phyloP scores from a whole-genome alignment of 30 jellyfish, hydroid and myxozoan species.

The Aurelia coerulea region DNA sequence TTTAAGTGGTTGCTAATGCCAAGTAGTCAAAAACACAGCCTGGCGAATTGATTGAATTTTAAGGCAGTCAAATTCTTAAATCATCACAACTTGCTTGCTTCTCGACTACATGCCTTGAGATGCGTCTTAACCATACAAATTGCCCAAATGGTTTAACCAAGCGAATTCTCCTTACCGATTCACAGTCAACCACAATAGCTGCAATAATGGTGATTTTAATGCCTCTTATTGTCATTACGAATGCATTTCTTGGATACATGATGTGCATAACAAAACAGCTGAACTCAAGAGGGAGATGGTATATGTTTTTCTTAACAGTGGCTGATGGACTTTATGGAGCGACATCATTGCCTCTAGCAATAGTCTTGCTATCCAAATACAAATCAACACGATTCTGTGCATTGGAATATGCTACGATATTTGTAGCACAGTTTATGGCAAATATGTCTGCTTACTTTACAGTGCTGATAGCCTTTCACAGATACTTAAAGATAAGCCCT shows the following conservation, averaged over 20 bases:
- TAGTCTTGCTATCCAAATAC: neutral
- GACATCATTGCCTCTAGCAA: neutral
- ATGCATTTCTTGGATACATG: neutral
- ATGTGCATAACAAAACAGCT: conserved; percentile 1
- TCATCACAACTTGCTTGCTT: too few relatives aligned
- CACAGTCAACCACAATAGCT: neutral
- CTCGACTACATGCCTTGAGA: neutral
- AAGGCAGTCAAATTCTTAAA: too few relatives aligned
- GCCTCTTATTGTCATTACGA: neutral
- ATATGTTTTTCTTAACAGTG: neutral
- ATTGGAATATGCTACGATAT: conserved; percentile 4
- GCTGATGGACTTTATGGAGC: neutral
- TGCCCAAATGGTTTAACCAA: neutral
- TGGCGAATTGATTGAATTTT: too few relatives aligned
- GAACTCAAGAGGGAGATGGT: conserved; percentile 7
- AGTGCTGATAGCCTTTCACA: conserved; percentile 7
- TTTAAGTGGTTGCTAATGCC: too few relatives aligned
- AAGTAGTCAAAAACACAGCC: too few relatives aligned
- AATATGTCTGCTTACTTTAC: conserved; percentile 1
- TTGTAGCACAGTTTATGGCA: neutral
- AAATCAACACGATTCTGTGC: conserved; percentile 4
- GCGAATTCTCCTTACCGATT: neutral
- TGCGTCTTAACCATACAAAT: neutral
- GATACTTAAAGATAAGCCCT: conserved; percentile 12
- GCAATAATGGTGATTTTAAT: neutral